Evolutionary conservation across 2,113 vertebrate genomes (phyloP).

Genomic region (Ictalurus furcatus): DNA sequence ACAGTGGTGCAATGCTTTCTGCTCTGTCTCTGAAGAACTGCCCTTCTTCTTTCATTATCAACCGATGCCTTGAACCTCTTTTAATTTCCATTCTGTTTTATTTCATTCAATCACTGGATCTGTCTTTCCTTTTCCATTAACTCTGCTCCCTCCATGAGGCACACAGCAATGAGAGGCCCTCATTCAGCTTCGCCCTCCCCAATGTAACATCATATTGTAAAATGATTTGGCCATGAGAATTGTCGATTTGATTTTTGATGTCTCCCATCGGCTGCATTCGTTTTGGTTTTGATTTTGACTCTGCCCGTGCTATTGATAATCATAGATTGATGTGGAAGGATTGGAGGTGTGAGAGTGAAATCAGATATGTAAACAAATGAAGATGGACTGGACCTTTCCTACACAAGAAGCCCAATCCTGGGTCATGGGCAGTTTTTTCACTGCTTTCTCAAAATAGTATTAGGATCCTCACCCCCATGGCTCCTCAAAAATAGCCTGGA

Average conservation of each 20-base stretch:
- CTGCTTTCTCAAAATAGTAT: slow-evolving; percentile 47
- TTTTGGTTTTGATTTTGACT: slow-evolving; percentile 52
- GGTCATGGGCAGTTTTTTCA: slow-evolving; percentile 25
- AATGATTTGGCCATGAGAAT: slow-evolving; percentile 52
- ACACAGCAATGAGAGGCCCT: slow-evolving; percentile 21
- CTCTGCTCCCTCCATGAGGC: slow-evolving; percentile 44
- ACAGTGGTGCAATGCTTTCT: slow-evolving; percentile 76
- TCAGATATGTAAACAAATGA: slow-evolving; percentile 44
- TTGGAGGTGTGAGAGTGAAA: slow-evolving; percentile 34
- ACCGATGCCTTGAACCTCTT: slow-evolving; percentile 72
- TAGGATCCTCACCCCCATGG: slow-evolving; percentile 49
- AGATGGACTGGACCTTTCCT: slow-evolving; percentile 43
- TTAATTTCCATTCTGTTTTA: slow-evolving; percentile 65
- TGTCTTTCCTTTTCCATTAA: slow-evolving; percentile 57
- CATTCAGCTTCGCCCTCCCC: slow-evolving; percentile 29
- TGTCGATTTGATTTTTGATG: slow-evolving; percentile 49
- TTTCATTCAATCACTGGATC: slow-evolving; percentile 61
- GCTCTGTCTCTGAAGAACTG: slow-evolving; percentile 73
- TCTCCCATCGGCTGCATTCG: slow-evolving; percentile 48
- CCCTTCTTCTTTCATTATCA: slow-evolving; percentile 75
- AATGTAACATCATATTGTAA: slow-evolving; percentile 50
- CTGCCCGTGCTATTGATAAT: slow-evolving; percentile 47
- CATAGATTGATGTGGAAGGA: slow-evolving; percentile 44
- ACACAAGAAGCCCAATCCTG: slow-evolving; percentile 21
- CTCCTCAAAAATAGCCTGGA: slow-evolving; percentile 37